Conservation (phyloP, 2,888 invertebrate species). For the Lasioglossum marginatum region DNA sequence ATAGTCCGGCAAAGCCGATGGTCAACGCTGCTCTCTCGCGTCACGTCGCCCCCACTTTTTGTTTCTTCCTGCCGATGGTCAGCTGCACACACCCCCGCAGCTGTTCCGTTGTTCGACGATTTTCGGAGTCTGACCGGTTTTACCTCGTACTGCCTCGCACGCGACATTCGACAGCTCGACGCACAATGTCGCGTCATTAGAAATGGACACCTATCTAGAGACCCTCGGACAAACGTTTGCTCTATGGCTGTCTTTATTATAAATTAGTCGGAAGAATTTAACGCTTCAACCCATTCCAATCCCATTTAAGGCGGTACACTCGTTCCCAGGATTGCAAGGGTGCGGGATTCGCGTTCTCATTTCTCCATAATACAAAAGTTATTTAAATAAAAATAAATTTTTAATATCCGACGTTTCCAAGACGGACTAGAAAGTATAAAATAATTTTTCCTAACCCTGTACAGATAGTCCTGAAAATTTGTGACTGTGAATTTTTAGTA, state of each 20-base stretch:
- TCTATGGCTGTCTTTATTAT: background rate
- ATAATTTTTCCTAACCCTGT: too few relatives aligned
- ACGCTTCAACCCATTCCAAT: background rate
- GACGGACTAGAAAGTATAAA: too few relatives aligned
- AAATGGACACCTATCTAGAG: background rate
- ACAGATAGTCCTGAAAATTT: too few relatives aligned
- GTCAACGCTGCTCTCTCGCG: slow-evolving; percentile 52
- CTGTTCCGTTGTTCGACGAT: slow-evolving; percentile 56
- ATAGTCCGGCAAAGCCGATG: slow-evolving; percentile 65
- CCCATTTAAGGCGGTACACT: too few relatives aligned
- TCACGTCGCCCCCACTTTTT: slow-evolving; percentile 48
- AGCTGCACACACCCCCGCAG: slow-evolving; percentile 71
- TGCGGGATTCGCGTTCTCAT: too few relatives aligned
- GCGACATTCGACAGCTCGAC: slow-evolving; percentile 9
- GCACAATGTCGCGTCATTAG: background rate
- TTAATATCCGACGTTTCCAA: too few relatives aligned
- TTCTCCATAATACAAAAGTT: too few relatives aligned
- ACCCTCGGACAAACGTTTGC: background rate
- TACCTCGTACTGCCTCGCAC: background rate
- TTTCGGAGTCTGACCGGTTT: slow-evolving; percentile 26
- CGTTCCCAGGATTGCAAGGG: too few relatives aligned
- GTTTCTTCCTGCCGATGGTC: slow-evolving; percentile 63
- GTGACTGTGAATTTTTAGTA: too few relatives aligned
- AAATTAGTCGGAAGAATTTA: background rate
- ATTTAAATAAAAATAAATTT: too few relatives aligned